These are phyloP conservation scores for Mus pahari DNA, from an alignment of 2,113 vertebrate species.

Conservation along the genomic window DNA sequence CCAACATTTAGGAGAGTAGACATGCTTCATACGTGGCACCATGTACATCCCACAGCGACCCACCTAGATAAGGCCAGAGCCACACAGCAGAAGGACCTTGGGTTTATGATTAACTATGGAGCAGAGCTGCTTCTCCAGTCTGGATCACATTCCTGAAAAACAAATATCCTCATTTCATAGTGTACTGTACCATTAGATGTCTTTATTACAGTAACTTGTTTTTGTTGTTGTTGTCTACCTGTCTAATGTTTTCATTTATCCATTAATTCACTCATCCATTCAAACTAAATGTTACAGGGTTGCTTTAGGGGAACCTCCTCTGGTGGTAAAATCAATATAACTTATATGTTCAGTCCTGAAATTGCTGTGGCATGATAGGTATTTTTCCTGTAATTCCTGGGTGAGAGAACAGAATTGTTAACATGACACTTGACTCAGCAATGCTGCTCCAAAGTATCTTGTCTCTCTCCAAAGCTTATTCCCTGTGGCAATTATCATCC, in stretches of 20 bases:
- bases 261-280: neutral
- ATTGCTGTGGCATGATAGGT: constrained; percentile 35
- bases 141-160: neutral
- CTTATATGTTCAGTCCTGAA: constrained; percentile 22
- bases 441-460: constrained; percentile 24
- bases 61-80: neutral
- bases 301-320: neutral
- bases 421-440: constrained; percentile 13
- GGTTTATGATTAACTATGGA: neutral
- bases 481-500: neutral
- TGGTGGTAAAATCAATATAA: neutral
- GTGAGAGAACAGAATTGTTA: neutral
- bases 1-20: neutral
- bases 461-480: neutral
- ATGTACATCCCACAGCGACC: neutral
- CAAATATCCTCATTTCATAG: neutral
- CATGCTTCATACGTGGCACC: neutral
- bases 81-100: neutral
- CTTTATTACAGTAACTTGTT: constrained; percentile 22
- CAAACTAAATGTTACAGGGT: neutral
- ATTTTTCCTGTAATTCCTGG: constrained; percentile 44
- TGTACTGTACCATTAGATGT: neutral
- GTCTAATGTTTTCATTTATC: constrained; percentile 19
- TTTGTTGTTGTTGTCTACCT: constrained; percentile 34
- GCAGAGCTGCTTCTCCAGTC: neutral